A percentile compares a stretch with the other conserved stretches of the same genome.
Evolutionary conservation across 1,140 invertebrate genomes (phyloP).

Genomic region (Drosophila lowei): DNA sequence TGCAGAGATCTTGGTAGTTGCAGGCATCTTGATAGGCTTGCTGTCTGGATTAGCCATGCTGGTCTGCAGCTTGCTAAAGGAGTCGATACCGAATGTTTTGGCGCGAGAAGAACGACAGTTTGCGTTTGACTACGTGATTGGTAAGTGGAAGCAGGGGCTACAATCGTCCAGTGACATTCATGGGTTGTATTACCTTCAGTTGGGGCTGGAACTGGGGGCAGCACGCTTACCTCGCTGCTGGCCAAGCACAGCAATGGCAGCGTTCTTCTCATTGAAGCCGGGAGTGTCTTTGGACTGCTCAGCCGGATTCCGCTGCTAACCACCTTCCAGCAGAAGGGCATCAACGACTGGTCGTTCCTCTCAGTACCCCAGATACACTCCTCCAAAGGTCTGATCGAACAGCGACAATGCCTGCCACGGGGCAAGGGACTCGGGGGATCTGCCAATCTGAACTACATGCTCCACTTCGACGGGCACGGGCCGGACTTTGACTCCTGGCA

Average conservation of each 20-base stretch:
- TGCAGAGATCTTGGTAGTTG: slow-evolving; percentile 63
- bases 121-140: slow-evolving; percentile 76
- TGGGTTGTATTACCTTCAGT: slow-evolving; percentile 83
- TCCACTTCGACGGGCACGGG: slow-evolving; percentile 86
- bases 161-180: background rate
- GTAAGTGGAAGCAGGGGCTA: slow-evolving; percentile 33
- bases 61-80: slow-evolving; percentile 46
- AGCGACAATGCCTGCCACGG: slow-evolving; percentile 86
- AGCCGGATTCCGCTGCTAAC: slow-evolving; percentile 86
- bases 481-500: slow-evolving; percentile 86
- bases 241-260: slow-evolving; percentile 85
- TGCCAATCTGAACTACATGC: slow-evolving; percentile 88
- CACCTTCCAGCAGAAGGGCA: slow-evolving; percentile 86
- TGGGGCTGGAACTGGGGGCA: slow-evolving; percentile 91
- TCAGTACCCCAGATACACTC: slow-evolving; percentile 87
- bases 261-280: slow-evolving; percentile 89
- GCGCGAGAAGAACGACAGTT: slow-evolving; percentile 34
- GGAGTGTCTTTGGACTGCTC: slow-evolving; percentile 86
- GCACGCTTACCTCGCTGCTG: slow-evolving; percentile 89
- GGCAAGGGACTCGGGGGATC: slow-evolving; percentile 89
- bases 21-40: slow-evolving; percentile 49
- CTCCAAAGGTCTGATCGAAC: slow-evolving; percentile 85
- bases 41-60: slow-evolving; percentile 56
- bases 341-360: slow-evolving; percentile 87
- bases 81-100: slow-evolving; percentile 62